Evolutionary conservation across 2,797 vertebrate species (phyloP), one percentile per base, ranked within the genome.

Genomic region (Labroides dimidiatus): DNA sequence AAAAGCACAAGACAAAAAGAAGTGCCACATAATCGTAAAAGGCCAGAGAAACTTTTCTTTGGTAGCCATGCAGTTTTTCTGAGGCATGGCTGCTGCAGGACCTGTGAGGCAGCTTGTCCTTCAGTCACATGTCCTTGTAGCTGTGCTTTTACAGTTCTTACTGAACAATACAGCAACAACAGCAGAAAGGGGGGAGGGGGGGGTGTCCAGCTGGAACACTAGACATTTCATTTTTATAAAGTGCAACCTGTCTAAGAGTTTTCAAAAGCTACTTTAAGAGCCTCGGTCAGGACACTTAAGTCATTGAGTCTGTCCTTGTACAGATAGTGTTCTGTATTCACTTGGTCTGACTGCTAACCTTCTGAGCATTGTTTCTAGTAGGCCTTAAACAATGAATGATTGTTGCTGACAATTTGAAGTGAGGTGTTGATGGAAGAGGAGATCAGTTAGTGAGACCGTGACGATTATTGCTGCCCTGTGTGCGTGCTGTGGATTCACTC

Each of bases 21-120:
- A 70, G 74, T 65, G 51, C 45, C 61, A 60, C 69, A 77, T 68
- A 69, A 78, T 78, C 48, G 64, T 44, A 74, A 74, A 73, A 77
- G 30, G 68, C 78, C 42, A 1, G 64, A 21, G 73, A 65, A 77
- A 71, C 70, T 68, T 85, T 72, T 51, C 71, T 76, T 70, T 72
- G 67, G 47, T 62, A 56, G 86, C 73, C 72, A 85, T 84, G 69
- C 20, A 42, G 63, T 90, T 84, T 68, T 64, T 78, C 72, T 72
- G 23, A 81, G 83, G 86, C 63, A 64, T 71, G 52, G 64, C 52
- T 72, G 62, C 57, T 67, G 71, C 54, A 23, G 72, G 64, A 80
- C 77, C 77, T 57, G 59, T 87, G 72, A 77, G 75, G 53, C 13
- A 1, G 30, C 27, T 15, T 60, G 53, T 6, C 66, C 71, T 44